Evolutionary conservation across 1,140 invertebrate genomes (phyloP).

Genomic region (Pseudobourletiella spinata): DNA sequence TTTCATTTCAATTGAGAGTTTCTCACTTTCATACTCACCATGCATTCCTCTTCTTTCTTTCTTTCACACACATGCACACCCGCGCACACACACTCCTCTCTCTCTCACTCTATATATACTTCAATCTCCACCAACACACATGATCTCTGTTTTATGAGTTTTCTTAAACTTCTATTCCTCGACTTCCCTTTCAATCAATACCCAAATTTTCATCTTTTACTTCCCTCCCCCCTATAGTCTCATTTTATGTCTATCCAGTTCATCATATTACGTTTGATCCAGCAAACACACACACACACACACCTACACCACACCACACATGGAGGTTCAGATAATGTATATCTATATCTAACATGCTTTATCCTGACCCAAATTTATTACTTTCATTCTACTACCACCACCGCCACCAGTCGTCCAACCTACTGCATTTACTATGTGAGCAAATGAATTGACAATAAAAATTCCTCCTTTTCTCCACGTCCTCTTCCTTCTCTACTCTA

Average conservation of each 20-base stretch:
- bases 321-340: no score
- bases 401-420: no score
- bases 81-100: no score
- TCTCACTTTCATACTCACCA: constrained; percentile 1
- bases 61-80: no score
- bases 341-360: neutral
- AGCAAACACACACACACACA: no score
- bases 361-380: constrained; percentile 16
- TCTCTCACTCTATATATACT: no score
- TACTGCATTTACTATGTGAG: neutral
- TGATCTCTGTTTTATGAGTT: constrained; percentile 29
- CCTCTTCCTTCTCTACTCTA: neutral
- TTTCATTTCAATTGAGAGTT: constrained; percentile 30
- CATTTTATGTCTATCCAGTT: constrained; percentile 2
- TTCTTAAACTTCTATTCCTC: constrained; percentile 23
- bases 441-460: neutral
- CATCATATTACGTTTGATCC: constrained; percentile 8
- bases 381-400: constrained; percentile 7
- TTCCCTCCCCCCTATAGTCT: neutral
- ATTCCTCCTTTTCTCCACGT: neutral
- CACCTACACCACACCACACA: no score
- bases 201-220: constrained; percentile 22
- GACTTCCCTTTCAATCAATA: constrained; percentile 19
- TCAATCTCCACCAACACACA: constrained; percentile 21
- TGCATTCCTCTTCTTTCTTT: neutral